Conservation (phyloP, 2,888 invertebrate genomes). For the Eristalis tenax region DNA sequence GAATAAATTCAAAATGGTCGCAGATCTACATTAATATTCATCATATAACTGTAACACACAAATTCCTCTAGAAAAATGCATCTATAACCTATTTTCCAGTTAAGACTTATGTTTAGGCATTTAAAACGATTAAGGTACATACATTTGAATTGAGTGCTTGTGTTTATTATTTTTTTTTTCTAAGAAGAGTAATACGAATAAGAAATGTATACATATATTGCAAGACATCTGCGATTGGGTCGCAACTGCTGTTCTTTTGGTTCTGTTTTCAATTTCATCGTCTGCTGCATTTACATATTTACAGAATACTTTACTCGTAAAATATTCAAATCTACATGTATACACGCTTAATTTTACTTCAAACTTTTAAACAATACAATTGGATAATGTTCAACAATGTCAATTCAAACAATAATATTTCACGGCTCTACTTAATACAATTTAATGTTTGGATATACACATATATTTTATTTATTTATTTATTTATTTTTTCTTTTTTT, state of each 20-base stretch:
- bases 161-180: not conserved
- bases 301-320: slow-evolving; percentile 24
- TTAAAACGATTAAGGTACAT: slow-evolving; percentile 49
- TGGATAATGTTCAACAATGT: slow-evolving; percentile 36
- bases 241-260: slow-evolving; percentile 19
- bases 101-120: slow-evolving; percentile 18
- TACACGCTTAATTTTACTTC: not conserved
- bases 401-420: slow-evolving; percentile 31
- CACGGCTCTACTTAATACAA: slow-evolving; percentile 15
- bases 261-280: slow-evolving; percentile 14
- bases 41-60: slow-evolving; percentile 4
- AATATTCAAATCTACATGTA: not conserved
- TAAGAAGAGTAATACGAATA: slow-evolving; percentile 24
- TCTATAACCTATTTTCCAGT: slow-evolving; percentile 17
- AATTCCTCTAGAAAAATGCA: slow-evolving; percentile 18
- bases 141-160: slow-evolving; percentile 54
- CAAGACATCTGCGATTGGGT: slow-evolving; percentile 27
- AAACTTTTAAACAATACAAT: slow-evolving; percentile 65
- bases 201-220: slow-evolving; percentile 36
- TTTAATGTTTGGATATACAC: not conserved
- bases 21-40: not conserved
- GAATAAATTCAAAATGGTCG: not conserved
- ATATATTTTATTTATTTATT: not conserved
- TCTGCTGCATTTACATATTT: slow-evolving; percentile 54
- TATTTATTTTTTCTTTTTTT: slow-evolving; percentile 16